Evolutionary conservation across 2,797 vertebrate genomes (phyloP).

Genomic region (Thamnophis elegans): DNA sequence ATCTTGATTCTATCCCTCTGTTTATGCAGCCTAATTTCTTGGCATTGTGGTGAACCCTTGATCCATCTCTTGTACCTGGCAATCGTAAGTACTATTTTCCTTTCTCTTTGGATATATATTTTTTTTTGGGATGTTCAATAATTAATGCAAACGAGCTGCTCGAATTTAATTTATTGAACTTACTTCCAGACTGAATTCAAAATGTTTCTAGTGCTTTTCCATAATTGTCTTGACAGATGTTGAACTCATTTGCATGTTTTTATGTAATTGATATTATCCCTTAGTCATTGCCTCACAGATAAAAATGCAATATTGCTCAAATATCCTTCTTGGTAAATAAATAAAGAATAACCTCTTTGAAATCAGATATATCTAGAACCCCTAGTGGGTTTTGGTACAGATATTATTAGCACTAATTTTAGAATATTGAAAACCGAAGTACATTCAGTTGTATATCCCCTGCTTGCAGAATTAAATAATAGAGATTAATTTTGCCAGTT

Average conservation of each 20-base stretch:
- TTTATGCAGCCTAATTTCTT: too few species aligned
- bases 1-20: too few species aligned
- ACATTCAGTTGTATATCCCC: neutral
- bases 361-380: neutral
- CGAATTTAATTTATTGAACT: neutral
- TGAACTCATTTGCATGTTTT: neutral
- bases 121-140: neutral
- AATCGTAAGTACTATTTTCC: neutral
- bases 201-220: neutral
- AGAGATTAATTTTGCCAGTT: neutral
- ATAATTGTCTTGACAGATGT: neutral
- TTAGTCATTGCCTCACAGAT: neutral
- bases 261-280: neutral
- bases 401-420: neutral
- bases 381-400: neutral
- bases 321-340: neutral
- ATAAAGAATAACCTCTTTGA: neutral
- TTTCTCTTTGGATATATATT: too few species aligned
- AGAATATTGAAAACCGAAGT: neutral
- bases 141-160: neutral
- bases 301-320: neutral
- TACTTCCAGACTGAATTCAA: neutral
- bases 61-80: too few species aligned
- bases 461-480: neutral
- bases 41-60: neutral